Conservation (phyloP, 2,797 vertebrate genomes). For the Luscinia megarhynchos region DNA sequence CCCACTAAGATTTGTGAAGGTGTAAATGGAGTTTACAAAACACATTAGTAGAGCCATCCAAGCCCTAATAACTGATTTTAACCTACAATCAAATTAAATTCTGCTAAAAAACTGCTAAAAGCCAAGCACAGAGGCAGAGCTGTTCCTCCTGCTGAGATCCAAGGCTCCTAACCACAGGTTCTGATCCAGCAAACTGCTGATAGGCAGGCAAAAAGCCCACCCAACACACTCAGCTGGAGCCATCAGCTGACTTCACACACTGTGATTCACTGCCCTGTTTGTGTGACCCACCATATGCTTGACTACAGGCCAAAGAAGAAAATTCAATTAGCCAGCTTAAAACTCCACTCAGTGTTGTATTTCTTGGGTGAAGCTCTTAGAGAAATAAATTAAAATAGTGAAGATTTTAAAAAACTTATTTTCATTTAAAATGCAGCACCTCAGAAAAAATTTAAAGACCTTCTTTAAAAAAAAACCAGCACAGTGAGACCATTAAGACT, state of each 20-base stretch:
- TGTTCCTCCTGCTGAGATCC: conserved; percentile 46
- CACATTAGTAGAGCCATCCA: conserved; percentile 12
- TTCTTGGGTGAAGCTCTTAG: background rate
- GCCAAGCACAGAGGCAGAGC: background rate
- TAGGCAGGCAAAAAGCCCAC: background rate
- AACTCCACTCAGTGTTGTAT: background rate
- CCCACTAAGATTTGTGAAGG: conserved; percentile 55
- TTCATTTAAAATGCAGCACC: background rate
- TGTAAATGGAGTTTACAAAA: conserved; percentile 57
- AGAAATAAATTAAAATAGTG: background rate
- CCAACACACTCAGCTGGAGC: background rate
- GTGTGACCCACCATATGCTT: background rate
- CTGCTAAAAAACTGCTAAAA: background rate
- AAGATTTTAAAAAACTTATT: background rate
- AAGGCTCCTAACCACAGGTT: background rate
- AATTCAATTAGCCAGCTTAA: conserved; percentile 24
- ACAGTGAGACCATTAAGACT: background rate
- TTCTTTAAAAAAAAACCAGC: background rate
- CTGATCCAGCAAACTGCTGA: conserved; percentile 30
- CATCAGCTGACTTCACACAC: background rate
- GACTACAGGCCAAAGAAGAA: conserved; percentile 10
- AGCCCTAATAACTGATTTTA: conserved; percentile 34
- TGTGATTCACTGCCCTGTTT: background rate
- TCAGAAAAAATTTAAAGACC: background rate
- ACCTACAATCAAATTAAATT: conserved; percentile 26